Base-by-base conservation (phyloP, 2,797 vertebrate species). In the Propithecus perrieri region DNA sequence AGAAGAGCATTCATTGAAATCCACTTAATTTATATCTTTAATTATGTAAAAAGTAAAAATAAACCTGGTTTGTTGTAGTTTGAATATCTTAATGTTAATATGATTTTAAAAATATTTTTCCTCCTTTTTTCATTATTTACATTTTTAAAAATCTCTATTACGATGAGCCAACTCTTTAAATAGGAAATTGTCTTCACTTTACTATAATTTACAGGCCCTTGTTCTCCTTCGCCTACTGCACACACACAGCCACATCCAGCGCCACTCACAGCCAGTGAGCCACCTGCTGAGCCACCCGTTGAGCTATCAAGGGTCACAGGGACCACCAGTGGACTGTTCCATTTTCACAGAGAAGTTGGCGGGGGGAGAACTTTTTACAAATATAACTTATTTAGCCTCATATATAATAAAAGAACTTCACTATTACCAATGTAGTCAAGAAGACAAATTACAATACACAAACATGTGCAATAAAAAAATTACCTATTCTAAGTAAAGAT, bases 11-110 rank as follows among this genome's bases (percentile, higher is more conserved):
- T 95, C 76, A 20, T n/a, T 24, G 63, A 75, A 89, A 48, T n/a
- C 5, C 53, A 59, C 11, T 72, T 80, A 57, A 91, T 71, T 65
- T 48, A 48, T 43, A 57, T 63, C 7, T 30, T 92, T 59, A 89
- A 28, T 78, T 71, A 65, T 30, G 33, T n/a, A 89, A 89, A 80
- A 81, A 79, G 48, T 55, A 81, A 86, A 91, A 96, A 33, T 53
- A 79, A 87, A 96, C 76, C 9, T 8, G 28, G 53, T 35, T 87
- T 26, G 15, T 43, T 80, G 35, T 65, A 96, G n/a, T 43, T 46
- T 53, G 67, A 78, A n/a, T 57, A 83, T 41, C 53, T 12, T 69
- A 61, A 80, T 4, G 33, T 15, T 5, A 75, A 35, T 28, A 26
- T 4, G 18, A 61, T 65, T 89, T 92, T 86, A 28, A 33, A 4